Conservation (phyloP, 2,797 vertebrate genomes). For the Distichodus sexfasciatus region DNA sequence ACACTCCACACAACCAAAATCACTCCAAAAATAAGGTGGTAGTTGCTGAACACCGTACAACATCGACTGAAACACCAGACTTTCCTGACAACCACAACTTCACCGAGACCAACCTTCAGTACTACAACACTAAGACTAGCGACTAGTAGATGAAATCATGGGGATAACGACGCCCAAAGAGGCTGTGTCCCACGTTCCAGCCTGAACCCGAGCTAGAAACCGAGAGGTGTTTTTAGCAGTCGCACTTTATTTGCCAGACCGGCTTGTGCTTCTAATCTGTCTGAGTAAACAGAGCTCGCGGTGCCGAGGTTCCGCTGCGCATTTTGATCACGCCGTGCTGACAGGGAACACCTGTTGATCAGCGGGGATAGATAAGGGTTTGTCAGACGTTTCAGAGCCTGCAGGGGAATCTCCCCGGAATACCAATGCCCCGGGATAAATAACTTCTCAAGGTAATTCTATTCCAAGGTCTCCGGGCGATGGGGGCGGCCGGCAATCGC, state of each 20-base stretch:
- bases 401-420: slow-evolving; percentile 45
- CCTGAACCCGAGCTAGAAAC: slow-evolving; percentile 10
- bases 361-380: slow-evolving; percentile 49
- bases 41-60: no score
- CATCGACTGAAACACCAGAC: no score
- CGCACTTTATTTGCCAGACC: slow-evolving; percentile 38
- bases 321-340: slow-evolving; percentile 64
- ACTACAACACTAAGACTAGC: neutral
- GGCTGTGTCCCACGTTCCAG: no score
- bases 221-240: slow-evolving; percentile 21
- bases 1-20: no score
- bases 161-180: no score
- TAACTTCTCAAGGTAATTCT: slow-evolving; percentile 57
- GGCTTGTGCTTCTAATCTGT: slow-evolving; percentile 55
- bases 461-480: slow-evolving; percentile 50
- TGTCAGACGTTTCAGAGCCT: slow-evolving; percentile 42
- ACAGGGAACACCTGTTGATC: slow-evolving; percentile 68
- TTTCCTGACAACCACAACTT: no score
- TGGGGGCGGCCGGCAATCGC: slow-evolving; percentile 54
- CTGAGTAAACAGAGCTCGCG: slow-evolving; percentile 57
- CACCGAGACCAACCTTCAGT: no score
- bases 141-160: no score
- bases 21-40: no score
- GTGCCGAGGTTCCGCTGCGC: slow-evolving; percentile 39
- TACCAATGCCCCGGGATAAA: slow-evolving; percentile 58